phyloP scores from a whole-genome alignment of 2,888 invertebrate species.

The Nephrotoma flavescens region DNA sequence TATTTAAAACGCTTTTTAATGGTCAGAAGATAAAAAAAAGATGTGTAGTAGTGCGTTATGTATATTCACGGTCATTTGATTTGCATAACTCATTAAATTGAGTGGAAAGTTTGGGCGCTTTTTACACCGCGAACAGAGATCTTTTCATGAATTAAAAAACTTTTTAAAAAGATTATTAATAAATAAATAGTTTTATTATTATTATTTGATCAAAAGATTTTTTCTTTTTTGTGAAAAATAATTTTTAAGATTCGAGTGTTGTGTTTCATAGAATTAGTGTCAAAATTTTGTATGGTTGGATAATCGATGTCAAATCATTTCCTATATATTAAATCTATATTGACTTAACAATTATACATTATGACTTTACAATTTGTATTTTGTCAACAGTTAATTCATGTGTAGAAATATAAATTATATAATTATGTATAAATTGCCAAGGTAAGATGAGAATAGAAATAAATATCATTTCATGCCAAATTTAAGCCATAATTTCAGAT shows the following conservation, averaged over 20 bases:
- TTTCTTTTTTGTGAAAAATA: not conserved
- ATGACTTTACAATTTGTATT: not conserved
- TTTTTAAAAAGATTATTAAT: not conserved
- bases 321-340: not conserved
- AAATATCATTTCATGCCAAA: too few relatives aligned
- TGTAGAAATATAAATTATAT: not conserved
- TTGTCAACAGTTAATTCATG: not conserved
- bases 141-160: not conserved
- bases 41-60: not conserved
- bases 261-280: not conserved
- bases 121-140: not conserved
- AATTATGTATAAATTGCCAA: not conserved
- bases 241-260: not conserved
- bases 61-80: not conserved
- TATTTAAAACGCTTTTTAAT: not conserved
- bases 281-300: not conserved
- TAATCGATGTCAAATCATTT: not conserved
- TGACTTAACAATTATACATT: not conserved
- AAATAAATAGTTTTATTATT: not conserved
- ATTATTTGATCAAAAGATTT: not conserved
- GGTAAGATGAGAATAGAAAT: too few relatives aligned
- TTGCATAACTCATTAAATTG: not conserved
- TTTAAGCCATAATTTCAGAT: too few relatives aligned
- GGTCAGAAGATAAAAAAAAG: not conserved
- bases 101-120: not conserved